These are phyloP conservation scores for Notarius lentiginosus DNA, from an alignment of 2,113 vertebrate genomes.

Conservation along the genomic window DNA sequence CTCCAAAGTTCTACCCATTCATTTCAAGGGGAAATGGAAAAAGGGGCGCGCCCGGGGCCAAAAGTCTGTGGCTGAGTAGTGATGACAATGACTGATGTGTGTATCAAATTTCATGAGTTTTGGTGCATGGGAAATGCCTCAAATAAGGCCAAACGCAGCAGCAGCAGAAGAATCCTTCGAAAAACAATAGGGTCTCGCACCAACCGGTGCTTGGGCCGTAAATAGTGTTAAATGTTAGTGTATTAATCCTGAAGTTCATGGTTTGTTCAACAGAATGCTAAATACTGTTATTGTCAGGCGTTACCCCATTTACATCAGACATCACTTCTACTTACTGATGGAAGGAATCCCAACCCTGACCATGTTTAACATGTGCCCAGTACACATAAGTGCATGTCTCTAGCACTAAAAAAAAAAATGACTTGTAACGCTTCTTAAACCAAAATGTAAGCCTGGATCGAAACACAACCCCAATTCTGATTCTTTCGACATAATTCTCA, in stretches of 20 bases:
- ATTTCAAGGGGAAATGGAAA: too few relatives aligned
- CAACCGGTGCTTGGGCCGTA: too few relatives aligned
- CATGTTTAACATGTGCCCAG: conserved; percentile 4
- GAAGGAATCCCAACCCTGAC: not conserved
- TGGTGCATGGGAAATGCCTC: too few relatives aligned
- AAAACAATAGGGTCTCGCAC: too few relatives aligned
- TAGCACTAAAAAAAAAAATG: too few relatives aligned
- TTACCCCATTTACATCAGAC: not conserved
- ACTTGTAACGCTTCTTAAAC: not conserved
- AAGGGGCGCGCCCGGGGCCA: too few relatives aligned
- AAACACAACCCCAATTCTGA: not conserved
- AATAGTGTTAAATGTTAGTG: not conserved
- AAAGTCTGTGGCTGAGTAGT: too few relatives aligned
- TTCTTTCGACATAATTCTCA: not conserved
- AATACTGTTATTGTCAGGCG: not conserved
- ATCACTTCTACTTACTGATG: not conserved
- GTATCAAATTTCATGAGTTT: too few relatives aligned
- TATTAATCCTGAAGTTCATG: not conserved
- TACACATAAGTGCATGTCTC: not conserved
- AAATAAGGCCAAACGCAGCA: too few relatives aligned
- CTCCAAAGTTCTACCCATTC: too few relatives aligned
- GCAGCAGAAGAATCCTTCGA: too few relatives aligned
- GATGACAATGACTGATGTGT: too few relatives aligned
- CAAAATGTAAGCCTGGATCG: not conserved
- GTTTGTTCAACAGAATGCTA: not conserved